These are phyloP conservation scores for Premnoplex brunnescens DNA, from an alignment of 2,797 vertebrate species.

Conservation along the genomic window DNA sequence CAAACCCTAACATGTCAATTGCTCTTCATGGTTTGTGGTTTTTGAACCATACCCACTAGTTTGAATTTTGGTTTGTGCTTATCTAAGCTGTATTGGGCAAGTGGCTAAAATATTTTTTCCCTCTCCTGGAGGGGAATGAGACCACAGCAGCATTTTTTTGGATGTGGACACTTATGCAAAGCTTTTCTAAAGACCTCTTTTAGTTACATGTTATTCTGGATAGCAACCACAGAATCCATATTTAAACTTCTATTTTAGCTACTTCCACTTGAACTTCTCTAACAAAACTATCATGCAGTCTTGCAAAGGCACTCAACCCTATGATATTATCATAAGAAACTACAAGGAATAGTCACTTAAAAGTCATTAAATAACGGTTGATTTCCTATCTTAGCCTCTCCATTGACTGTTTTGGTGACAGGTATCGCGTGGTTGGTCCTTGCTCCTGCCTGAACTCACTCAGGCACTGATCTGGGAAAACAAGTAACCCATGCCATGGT, in stretches of 20 bases:
- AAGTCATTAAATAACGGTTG: not conserved
- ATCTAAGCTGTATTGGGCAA: not conserved
- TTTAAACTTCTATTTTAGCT: constrained; percentile 29
- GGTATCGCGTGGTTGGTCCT: not conserved
- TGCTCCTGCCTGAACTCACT: not conserved
- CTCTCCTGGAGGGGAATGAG: not conserved
- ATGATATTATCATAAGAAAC: not conserved
- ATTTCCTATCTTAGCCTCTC: not conserved
- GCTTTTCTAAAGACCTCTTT: not conserved
- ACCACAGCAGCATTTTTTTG: not conserved
- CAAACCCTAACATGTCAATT: not conserved
- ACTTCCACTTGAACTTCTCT: not conserved
- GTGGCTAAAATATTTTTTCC: not conserved
- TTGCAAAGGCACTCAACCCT: not conserved
- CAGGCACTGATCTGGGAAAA: rapidly evolving
- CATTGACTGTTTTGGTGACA: not conserved
- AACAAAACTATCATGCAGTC: not conserved
- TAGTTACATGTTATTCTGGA: not conserved
- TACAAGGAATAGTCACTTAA: not conserved
- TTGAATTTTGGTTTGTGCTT: constrained; percentile 21
- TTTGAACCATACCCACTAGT: not conserved
- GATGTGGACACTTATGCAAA: not conserved
- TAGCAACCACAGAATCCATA: constrained; percentile 14
- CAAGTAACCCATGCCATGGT: rapidly evolving
- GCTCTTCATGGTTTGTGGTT: not conserved